phyloP scores from a whole-genome alignment of 1,140 invertebrate genomes.

The Micrasema longulum region DNA sequence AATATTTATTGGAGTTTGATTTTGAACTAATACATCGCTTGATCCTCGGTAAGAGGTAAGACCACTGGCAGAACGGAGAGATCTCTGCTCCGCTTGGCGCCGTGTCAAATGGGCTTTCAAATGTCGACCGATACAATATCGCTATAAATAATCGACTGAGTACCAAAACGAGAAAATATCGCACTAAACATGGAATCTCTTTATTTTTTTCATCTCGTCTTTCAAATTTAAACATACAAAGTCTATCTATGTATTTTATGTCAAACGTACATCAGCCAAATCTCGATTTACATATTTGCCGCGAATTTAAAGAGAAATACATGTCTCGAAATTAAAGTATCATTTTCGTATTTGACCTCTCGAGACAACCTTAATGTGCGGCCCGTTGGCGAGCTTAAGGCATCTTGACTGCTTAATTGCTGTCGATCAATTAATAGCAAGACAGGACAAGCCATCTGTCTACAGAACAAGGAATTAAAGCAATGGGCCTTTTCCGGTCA shows the following conservation, averaged over 20 bases:
- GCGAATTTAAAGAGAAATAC: slow-evolving; percentile 1
- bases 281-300: neutral
- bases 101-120: slow-evolving; percentile 36
- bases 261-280: neutral
- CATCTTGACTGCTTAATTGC: slow-evolving; percentile 43
- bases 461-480: slow-evolving; percentile 32
- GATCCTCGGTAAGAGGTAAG: neutral
- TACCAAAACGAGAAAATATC: neutral
- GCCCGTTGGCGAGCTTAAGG: slow-evolving; percentile 26
- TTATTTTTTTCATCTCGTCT: no score
- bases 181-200: neutral
- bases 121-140: slow-evolving; percentile 36
- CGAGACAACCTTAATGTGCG: slow-evolving; percentile 20
- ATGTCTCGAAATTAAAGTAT: slow-evolving; percentile 5
- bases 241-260: neutral
- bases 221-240: neutral
- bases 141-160: slow-evolving; percentile 38
- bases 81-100: slow-evolving; percentile 28
- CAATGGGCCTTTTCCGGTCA: slow-evolving; percentile 39
- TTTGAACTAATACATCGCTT: no score
- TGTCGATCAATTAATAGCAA: slow-evolving; percentile 26
- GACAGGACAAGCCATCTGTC: slow-evolving; percentile 39
- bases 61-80: slow-evolving; percentile 11
- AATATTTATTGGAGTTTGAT: no score
- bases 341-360: slow-evolving; percentile 27